These are phyloP conservation scores for Anabas testudineus DNA, from an alignment of 2,797 vertebrate species.

Conservation along the genomic window DNA sequence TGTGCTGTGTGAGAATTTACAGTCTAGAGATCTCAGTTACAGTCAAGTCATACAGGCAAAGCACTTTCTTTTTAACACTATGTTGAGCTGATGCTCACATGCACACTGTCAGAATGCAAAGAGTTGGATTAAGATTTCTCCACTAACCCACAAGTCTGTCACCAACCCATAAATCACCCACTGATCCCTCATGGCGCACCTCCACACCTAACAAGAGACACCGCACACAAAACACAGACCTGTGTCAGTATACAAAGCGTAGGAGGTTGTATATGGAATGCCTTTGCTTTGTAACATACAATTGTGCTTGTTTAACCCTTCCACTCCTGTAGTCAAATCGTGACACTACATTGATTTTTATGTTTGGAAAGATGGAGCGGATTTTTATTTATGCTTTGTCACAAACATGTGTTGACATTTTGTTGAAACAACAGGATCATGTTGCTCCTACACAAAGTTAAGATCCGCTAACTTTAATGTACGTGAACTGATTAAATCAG, in stretches of 20 bases:
- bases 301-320: slow-evolving; percentile 10
- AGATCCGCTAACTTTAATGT: too few species aligned
- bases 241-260: slow-evolving; percentile 20
- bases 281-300: slow-evolving; percentile 20
- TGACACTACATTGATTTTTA: neutral
- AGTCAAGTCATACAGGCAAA: neutral
- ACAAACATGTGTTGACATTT: neutral
- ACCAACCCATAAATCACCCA: slow-evolving; percentile 57
- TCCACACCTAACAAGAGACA: slow-evolving; percentile 30
- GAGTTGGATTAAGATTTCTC: slow-evolving; percentile 48
- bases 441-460: too few species aligned
- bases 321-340: neutral
- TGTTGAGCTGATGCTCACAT: neutral
- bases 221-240: slow-evolving; percentile 23
- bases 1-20: neutral
- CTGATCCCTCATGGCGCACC: slow-evolving; percentile 52
- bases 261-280: slow-evolving; percentile 18
- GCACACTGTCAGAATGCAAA: slow-evolving; percentile 23
- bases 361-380: neutral
- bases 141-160: slow-evolving; percentile 63
- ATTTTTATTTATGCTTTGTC: neutral
- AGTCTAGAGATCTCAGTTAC: neutral
- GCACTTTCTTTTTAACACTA: neutral
- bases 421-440: neutral
- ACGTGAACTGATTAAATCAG: too few species aligned